Evolutionary conservation across 1,140 invertebrate species (phyloP), one percentile per base, ranked within the genome.

Genomic region (Zeugodacus cucurbitae): DNA sequence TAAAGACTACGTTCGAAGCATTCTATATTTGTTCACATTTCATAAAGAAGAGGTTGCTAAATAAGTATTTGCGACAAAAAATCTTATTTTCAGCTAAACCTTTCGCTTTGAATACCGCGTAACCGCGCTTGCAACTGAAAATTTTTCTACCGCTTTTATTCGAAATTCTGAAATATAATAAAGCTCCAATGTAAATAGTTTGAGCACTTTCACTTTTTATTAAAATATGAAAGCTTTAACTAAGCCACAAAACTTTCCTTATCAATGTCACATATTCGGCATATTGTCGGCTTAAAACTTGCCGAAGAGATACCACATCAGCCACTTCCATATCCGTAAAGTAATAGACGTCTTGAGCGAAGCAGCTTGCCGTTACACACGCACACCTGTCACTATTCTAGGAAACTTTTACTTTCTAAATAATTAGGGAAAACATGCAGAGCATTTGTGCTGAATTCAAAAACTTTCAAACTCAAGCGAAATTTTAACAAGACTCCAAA

Each of bases 341-440:
- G 17, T 41, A 11, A n/a, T 41, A n/a, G 20, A 5, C 34, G 34
- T n/a, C n/a, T n/a, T 41, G 14, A 6, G 34, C 8, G 58, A 62
- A 26, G 58, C 8, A n/a, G 26, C n/a, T 62, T 62, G n/a, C n/a
- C 17, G 14, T 67, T 32, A 32, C 37, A 44, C 29, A 20, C n/a
- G n/a, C 48, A 41, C 37, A 74, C 70, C 70, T 74, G 70, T 29
- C 70, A 74, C 70, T 74, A 41, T 74, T 74, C 70, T 44, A 74
- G 22, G 32, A 41, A 74, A 41, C 70, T 74, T 74, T 41, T 74
- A 5, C 32, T 41, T 41, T 22, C 37, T n/a, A 74, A 74, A 74
- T 41, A 44, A 74, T 74, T 74, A 74, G 70, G 37, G 37, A 74
- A 74, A 74, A 74, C 70, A 74, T 74, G 70, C 70, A 74, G 34